Evolutionary conservation across 2,888 invertebrate genomes (phyloP), one percentile per base, ranked within the genome.

Genomic region (Erannis defoliaria): DNA sequence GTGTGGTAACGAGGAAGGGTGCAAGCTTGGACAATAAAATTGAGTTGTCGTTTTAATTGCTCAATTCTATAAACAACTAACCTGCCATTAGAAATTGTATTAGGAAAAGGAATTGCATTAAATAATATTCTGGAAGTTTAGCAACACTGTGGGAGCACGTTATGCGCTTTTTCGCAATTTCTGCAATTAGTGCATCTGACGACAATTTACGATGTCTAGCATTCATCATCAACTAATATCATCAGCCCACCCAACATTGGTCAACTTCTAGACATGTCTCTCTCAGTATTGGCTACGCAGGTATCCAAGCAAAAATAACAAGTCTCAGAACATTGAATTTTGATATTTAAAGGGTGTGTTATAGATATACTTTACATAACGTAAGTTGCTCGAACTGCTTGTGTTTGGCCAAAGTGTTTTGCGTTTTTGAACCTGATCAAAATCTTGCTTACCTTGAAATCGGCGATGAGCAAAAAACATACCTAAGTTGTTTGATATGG

Each of bases 1-100:
- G 82, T 90, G 87, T 85, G 74, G 89, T 85, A 90, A 90, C 80
- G 73, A 86, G 88, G 86, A 89, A 90, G 84, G 83, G 84, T 81
- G 77, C 66, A 68, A 57, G 66, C 72, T 78, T 77, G 78, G 81
- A 90, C 89, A 89, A 88, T 90, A 74, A 81, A 88, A 89, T 85
- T 85, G 85, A 78, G 79, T 82, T 80, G 80, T 81, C 81, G 76
- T 76, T 70, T 73, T 80, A 78, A 81, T 78, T 80, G 74, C 75
- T 71, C 73, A 80, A 81, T 81, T 79, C 75, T 73, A 26, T 72
- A 63, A 64, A 67, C 68, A 64, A 67, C 68, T 64, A 70, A 65
- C 56, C 64, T 71, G 62, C 62, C 64, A 70, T 64, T 68, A 61
- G 54, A 29, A 64, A 71, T 58, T 55, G 38, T 23, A 38, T 37